Conservation (phyloP, 92 coral and sea anemone genomes). For the Galaxea fascicularis region DNA sequence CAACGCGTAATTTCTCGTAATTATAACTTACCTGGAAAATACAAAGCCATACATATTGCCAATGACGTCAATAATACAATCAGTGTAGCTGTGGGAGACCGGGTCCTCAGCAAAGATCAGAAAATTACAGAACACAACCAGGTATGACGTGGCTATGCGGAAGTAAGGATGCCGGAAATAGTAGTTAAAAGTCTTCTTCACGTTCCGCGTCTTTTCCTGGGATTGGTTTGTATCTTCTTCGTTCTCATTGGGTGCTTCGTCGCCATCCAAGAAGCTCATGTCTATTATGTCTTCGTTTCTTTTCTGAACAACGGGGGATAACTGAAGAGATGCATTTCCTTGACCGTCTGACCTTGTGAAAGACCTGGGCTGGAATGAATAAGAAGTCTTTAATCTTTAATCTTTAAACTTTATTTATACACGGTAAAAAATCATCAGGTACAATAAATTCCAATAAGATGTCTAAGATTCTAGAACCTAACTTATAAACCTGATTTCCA, state of each 20-base stretch:
- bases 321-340: background rate
- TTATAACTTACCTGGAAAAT: conserved; percentile 75
- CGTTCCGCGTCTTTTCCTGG: conserved; percentile 20
- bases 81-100: conserved; percentile 89
- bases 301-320: background rate
- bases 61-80: conserved; percentile 83
- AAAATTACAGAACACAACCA: conserved; percentile 89
- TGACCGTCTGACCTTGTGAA: conserved; percentile 4
- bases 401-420: too few relatives aligned
- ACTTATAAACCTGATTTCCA: too few relatives aligned
- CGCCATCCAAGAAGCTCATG: conserved; percentile 64
- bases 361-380: conserved; percentile 14
- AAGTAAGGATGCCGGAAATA: conserved; percentile 89
- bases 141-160: conserved; percentile 77
- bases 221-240: conserved; percentile 39
- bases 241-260: conserved; percentile 21
- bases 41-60: conserved; percentile 86
- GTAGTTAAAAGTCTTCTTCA: conserved; percentile 64
- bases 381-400: too few relatives aligned
- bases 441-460: too few relatives aligned
- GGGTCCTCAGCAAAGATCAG: conserved; percentile 93
- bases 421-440: too few relatives aligned
- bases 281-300: conserved; percentile 40
- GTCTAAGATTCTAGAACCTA: too few relatives aligned
- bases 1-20: too few relatives aligned